phyloP scores from a whole-genome alignment of 2,888 invertebrate species.

The Endotricha flammealis region DNA sequence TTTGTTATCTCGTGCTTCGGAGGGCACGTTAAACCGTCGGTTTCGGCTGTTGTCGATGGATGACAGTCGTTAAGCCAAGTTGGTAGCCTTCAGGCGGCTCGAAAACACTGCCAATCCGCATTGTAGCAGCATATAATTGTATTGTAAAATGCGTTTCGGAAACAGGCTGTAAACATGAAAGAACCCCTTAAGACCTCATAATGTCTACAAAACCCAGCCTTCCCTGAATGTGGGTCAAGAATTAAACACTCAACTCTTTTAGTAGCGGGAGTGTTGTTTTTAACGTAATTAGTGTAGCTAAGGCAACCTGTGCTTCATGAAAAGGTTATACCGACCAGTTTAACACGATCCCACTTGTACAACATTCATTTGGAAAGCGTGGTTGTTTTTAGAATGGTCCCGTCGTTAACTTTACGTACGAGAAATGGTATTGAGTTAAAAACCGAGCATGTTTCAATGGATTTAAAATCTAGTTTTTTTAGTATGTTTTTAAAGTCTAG shows the following conservation, averaged over 20 bases:
- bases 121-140: too few species aligned
- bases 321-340: constrained; percentile 30
- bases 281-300: constrained; percentile 64
- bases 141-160: too few species aligned
- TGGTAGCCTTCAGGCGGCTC: too few species aligned
- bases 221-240: constrained; percentile 37
- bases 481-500: too few species aligned
- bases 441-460: constrained; percentile 24
- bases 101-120: too few species aligned
- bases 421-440: constrained; percentile 25
- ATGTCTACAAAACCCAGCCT: too few species aligned
- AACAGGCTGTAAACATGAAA: too few species aligned
- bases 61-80: too few species aligned
- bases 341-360: constrained; percentile 17
- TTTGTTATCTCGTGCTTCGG: too few species aligned
- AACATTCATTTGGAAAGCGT: background rate
- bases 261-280: constrained; percentile 52
- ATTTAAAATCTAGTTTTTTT: constrained; percentile 19
- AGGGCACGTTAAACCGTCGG: too few species aligned
- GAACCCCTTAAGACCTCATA: too few species aligned
- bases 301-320: constrained; percentile 38
- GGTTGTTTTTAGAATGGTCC: constrained; percentile 15
- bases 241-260: constrained; percentile 33
- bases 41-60: too few species aligned
- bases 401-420: constrained; percentile 21